Conservation (phyloP, 2,113 vertebrate species). For the Chaetodon auriga region DNA sequence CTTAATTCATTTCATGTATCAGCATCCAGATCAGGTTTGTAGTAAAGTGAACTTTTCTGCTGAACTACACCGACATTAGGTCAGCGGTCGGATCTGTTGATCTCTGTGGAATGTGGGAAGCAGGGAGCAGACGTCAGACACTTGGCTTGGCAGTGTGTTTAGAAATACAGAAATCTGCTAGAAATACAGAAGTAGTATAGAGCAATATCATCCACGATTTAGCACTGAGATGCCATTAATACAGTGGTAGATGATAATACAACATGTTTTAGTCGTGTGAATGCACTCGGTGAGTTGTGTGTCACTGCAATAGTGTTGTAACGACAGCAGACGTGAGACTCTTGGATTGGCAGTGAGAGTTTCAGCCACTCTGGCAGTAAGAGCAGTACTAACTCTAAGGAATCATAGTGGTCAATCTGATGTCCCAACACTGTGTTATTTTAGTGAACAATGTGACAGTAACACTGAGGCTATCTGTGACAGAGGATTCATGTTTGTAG, state of each 20-base stretch:
- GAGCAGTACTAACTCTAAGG: conserved; percentile 60
- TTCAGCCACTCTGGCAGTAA: conserved; percentile 81
- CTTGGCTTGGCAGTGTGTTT: conserved; percentile 84
- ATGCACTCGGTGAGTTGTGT: conserved; percentile 28
- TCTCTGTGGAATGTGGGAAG: conserved; percentile 83
- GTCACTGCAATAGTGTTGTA: conserved; percentile 39
- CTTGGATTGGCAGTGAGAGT: conserved; percentile 86
- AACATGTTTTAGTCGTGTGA: conserved; percentile 11
- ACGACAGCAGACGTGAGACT: conserved; percentile 82
- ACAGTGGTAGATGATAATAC: conserved; percentile 28
- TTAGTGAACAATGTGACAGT: conserved; percentile 18
- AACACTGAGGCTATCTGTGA: conserved; percentile 7
- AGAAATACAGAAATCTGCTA: no score
- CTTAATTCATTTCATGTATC: not conserved
- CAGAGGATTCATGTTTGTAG: conserved; percentile 15
- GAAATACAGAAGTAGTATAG: conserved; percentile 46
- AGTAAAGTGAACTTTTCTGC: conserved; percentile 19
- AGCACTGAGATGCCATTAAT: conserved; percentile 34
- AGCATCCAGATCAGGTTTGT: not conserved
- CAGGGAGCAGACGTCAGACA: conserved; percentile 73
- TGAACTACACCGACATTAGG: conserved; percentile 20
- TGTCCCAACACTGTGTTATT: conserved; percentile 19
- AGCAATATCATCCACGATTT: conserved; percentile 42
- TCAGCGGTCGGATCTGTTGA: conserved; percentile 35
- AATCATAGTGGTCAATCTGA: conserved; percentile 55